Evolutionary conservation across 2,888 invertebrate species (phyloP).

Genomic region (Scaptomyza cyrtandrae): DNA sequence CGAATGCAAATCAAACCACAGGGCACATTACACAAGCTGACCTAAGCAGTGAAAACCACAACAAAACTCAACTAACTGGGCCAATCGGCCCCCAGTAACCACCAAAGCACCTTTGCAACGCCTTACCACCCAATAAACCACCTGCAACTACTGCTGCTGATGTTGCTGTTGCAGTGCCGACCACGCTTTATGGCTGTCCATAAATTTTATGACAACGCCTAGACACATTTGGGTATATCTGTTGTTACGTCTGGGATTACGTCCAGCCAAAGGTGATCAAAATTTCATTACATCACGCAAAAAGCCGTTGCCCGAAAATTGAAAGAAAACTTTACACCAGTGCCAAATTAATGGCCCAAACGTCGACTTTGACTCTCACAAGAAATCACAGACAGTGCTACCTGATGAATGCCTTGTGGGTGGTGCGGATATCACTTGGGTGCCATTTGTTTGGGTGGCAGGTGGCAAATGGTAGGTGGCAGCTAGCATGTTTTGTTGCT

Average conservation of each 20-base stretch:
- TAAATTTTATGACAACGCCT: constrained; percentile 78
- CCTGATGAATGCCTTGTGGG: constrained; percentile 50
- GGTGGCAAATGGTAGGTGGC: not conserved
- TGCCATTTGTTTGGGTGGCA: not conserved
- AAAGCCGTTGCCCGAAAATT: constrained; percentile 34
- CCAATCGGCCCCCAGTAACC: constrained; percentile 22
- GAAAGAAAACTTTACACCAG: constrained; percentile 61
- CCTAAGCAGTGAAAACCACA: constrained; percentile 65
- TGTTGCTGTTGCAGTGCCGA: constrained; percentile 19
- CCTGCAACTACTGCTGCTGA: constrained; percentile 29
- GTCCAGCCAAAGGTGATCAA: constrained; percentile 67
- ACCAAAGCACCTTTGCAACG: not conserved
- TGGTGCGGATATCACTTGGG: not conserved
- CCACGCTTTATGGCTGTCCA: constrained; percentile 68
- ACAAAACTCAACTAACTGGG: constrained; percentile 63
- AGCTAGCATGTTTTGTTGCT: constrained; percentile 25
- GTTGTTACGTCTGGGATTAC: constrained; percentile 24
- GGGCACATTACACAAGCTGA: constrained; percentile 71
- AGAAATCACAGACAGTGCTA: constrained; percentile 31
- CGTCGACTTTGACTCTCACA: constrained; percentile 3
- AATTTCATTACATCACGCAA: constrained; percentile 78
- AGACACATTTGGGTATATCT: constrained; percentile 52
- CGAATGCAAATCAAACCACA: constrained; percentile 68
- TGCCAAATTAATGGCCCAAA: constrained; percentile 58
- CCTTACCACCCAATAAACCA: not conserved